A percentile compares a stretch with the other conserved stretches of the same genome.
Conservation (phyloP, 2,888 invertebrate species). For the Acanthosepion lycidas region DNA sequence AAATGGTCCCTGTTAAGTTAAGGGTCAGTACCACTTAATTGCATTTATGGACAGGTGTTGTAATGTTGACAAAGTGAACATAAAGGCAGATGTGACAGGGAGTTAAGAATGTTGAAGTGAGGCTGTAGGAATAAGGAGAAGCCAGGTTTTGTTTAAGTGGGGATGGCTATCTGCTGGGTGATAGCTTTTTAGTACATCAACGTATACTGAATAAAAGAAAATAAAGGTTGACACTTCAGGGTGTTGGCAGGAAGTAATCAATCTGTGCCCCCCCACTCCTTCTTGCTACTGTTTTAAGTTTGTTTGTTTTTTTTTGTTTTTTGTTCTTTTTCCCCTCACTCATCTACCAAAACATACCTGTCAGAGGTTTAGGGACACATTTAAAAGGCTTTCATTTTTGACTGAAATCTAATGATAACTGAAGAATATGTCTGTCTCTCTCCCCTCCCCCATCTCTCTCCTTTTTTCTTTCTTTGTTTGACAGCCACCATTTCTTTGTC, state of each 20-base stretch:
- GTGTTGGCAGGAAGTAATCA: neutral
- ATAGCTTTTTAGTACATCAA: constrained; percentile 1
- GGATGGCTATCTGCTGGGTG: neutral
- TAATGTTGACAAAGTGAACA: neutral
- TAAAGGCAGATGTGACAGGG: neutral
- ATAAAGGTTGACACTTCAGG: neutral
- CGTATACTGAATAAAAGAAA: neutral
- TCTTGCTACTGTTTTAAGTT: neutral
- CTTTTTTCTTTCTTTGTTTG: neutral
- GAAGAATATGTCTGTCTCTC: too few species aligned
- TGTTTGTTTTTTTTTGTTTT: neutral
- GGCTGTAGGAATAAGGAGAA: neutral
- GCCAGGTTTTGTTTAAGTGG: neutral
- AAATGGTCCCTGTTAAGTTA: too few species aligned
- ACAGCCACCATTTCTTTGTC: neutral
- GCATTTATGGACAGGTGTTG: neutral
- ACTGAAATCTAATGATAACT: too few species aligned
- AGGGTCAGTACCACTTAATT: neutral
- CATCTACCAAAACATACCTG: neutral
- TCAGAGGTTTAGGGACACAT: neutral
- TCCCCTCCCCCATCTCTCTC: neutral
- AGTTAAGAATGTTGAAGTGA: neutral
- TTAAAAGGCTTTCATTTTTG: neutral
- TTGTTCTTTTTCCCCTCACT: neutral
- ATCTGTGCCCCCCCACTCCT: neutral